A percentile compares a stretch with the other conserved stretches of the same genome.
These are phyloP conservation scores for Scaptodrosophila latifasciaeformis DNA, from an alignment of 2,888 invertebrate species.

Conservation along the genomic window DNA sequence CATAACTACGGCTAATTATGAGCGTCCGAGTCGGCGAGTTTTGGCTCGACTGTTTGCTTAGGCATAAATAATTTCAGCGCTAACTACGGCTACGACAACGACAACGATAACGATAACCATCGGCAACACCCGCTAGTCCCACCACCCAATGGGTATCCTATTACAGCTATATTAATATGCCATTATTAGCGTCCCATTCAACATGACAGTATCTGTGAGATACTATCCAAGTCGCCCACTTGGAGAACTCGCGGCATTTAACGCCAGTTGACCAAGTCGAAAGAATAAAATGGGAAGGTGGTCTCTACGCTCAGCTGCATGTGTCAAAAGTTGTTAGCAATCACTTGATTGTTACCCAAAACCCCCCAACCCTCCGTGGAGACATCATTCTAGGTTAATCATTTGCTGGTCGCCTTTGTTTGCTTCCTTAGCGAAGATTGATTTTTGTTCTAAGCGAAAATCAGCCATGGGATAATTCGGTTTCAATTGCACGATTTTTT, in stretches of 20 bases:
- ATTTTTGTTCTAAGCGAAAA: too few relatives aligned
- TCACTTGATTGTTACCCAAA: not conserved
- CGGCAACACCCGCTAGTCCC: constrained; percentile 31
- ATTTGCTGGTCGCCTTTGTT: constrained; percentile 29
- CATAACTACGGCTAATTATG: constrained; percentile 64
- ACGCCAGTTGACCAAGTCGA: too few relatives aligned
- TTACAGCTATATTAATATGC: constrained; percentile 64
- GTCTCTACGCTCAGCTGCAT: not conserved
- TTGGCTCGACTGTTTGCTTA: constrained; percentile 25
- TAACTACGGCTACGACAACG: constrained; percentile 58
- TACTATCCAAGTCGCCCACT: constrained; percentile 25
- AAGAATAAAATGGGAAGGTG: too few relatives aligned
- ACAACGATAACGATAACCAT: constrained; percentile 55
- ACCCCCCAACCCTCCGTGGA: too few relatives aligned
- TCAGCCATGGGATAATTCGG: constrained; percentile 8
- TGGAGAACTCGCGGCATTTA: constrained; percentile 49
- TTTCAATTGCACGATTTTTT: constrained; percentile 15
- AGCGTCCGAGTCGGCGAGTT: not conserved
- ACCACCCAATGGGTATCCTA: constrained; percentile 44
- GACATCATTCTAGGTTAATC: constrained; percentile 20
- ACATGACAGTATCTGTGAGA: constrained; percentile 11
- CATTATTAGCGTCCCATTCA: constrained; percentile 39
- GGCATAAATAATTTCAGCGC: constrained; percentile 63
- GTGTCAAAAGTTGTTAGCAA: constrained; percentile 16
- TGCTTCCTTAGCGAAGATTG: too few relatives aligned